Percentiles rank a stretch among this genome's conserved stretches.
Evolutionary conservation across 2,113 vertebrate species (phyloP).

Genomic region (Emydura subglobosa): DNA sequence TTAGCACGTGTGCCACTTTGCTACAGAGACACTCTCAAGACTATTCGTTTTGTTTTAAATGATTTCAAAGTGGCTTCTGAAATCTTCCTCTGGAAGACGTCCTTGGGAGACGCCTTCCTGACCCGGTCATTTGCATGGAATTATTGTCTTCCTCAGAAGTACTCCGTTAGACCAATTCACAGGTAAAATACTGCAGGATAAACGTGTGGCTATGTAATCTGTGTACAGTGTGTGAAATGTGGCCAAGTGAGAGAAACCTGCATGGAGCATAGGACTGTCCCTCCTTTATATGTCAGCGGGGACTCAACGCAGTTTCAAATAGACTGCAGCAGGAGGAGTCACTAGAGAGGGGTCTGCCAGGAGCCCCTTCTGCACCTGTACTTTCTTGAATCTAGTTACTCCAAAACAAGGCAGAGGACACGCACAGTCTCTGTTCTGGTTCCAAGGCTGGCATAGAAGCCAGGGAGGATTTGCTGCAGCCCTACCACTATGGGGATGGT

Average conservation of each 20-base stretch:
- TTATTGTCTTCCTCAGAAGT: background rate
- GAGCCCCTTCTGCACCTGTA: background rate
- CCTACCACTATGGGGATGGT: fast-evolving
- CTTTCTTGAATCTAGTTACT: background rate
- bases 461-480: background rate
- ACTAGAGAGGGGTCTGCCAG: background rate
- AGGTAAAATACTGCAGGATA: background rate
- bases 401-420: background rate
- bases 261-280: fast-evolving
- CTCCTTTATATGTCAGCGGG: background rate
- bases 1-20: conserved; percentile 59
- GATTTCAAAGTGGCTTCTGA: conserved; percentile 47
- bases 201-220: conserved; percentile 31
- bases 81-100: conserved; percentile 64
- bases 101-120: conserved; percentile 49
- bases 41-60: too few relatives aligned
- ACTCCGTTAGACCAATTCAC: background rate
- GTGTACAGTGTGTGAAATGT: conserved; percentile 14
- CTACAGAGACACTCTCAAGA: conserved; percentile 54
- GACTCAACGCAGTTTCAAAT: fast-evolving
- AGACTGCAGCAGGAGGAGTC: background rate
- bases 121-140: background rate
- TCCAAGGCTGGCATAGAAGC: background rate
- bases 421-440: fast-evolving
- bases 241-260: background rate